Percentiles rank a stretch among this genome's conserved stretches.
phyloP scores from a whole-genome alignment of 2,888 invertebrate genomes.

The Gnatocerus cornutus region DNA sequence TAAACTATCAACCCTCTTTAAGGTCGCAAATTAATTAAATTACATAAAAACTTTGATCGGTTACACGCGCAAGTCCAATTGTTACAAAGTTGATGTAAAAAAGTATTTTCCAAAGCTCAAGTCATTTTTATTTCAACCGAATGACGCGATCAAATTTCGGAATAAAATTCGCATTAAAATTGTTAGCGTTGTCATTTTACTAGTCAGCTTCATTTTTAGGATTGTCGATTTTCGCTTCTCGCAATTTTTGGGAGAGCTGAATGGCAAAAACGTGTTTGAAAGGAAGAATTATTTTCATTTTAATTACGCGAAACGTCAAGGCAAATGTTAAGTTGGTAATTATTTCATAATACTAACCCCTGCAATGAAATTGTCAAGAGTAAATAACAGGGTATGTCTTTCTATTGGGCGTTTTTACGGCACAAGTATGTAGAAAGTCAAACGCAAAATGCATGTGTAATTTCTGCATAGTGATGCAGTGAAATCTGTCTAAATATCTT shows the following conservation, averaged over 20 bases:
- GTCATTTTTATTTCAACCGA: too few relatives aligned
- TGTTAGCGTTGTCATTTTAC: too few relatives aligned
- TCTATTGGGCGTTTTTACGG: conserved; percentile 14
- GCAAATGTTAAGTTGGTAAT: conserved; percentile 19
- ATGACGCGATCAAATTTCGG: too few relatives aligned
- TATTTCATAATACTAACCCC: conserved; percentile 22
- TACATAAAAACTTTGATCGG: conserved; percentile 24
- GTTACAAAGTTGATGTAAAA: too few relatives aligned
- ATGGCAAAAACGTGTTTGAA: conserved; percentile 3
- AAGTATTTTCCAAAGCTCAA: too few relatives aligned
- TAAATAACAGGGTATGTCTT: conserved; percentile 28
- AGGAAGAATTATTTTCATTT: conserved; percentile 5
- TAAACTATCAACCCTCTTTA: conserved; percentile 32
- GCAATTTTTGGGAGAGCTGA: neutral
- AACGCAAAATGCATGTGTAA: conserved; percentile 33
- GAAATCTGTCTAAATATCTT: conserved; percentile 38
- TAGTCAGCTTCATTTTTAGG: too few relatives aligned
- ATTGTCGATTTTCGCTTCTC: neutral
- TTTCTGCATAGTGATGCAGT: conserved; percentile 35
- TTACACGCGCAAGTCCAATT: neutral
- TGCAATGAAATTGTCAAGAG: conserved; percentile 32
- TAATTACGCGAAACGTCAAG: conserved; percentile 12
- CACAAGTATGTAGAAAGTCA: conserved; percentile 31
- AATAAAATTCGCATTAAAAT: too few relatives aligned
- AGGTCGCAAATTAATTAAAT: conserved; percentile 13